Conservation (phyloP, 2,888 invertebrate genomes). For the Cataglyphis albicans region DNA sequence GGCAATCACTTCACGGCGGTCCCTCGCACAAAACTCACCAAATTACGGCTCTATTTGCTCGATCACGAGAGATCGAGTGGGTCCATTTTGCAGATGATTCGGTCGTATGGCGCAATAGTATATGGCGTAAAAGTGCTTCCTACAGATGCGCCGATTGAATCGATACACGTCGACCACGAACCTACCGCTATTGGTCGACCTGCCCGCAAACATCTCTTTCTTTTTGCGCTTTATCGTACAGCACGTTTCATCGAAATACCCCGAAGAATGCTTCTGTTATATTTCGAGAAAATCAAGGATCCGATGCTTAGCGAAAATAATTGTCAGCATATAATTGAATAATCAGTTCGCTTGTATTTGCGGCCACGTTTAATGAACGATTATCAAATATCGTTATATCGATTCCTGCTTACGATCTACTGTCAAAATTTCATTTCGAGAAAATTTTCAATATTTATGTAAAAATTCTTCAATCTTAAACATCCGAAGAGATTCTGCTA, state of each 20-base stretch:
- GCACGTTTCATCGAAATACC: background rate
- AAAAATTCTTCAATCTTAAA: background rate
- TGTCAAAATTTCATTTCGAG: background rate
- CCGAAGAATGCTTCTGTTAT: constrained; percentile 29
- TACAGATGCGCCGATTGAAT: constrained; percentile 33
- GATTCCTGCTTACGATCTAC: background rate
- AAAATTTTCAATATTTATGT: background rate
- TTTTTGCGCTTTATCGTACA: constrained; percentile 9
- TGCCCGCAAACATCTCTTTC: constrained; percentile 3
- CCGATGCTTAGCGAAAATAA: constrained; percentile 22
- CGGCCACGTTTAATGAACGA: constrained; percentile 16
- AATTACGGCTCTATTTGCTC: constrained; percentile 57
- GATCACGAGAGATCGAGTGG: constrained; percentile 57
- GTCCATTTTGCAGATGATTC: constrained; percentile 65
- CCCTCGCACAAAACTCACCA: constrained; percentile 36
- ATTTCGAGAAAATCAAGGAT: constrained; percentile 32
- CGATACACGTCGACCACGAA: constrained; percentile 51
- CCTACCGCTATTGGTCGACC: constrained; percentile 12
- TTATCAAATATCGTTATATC: constrained; percentile 28
- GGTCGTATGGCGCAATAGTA: constrained; percentile 51
- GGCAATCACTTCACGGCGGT: constrained; percentile 8
- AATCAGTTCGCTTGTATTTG: constrained; percentile 40
- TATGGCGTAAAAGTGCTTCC: constrained; percentile 49
- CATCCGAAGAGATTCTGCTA: background rate
- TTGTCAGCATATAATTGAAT: constrained; percentile 30